These are phyloP conservation scores for Synanceia verrucosa DNA, from an alignment of 2,797 vertebrate species.

Conservation along the genomic window DNA sequence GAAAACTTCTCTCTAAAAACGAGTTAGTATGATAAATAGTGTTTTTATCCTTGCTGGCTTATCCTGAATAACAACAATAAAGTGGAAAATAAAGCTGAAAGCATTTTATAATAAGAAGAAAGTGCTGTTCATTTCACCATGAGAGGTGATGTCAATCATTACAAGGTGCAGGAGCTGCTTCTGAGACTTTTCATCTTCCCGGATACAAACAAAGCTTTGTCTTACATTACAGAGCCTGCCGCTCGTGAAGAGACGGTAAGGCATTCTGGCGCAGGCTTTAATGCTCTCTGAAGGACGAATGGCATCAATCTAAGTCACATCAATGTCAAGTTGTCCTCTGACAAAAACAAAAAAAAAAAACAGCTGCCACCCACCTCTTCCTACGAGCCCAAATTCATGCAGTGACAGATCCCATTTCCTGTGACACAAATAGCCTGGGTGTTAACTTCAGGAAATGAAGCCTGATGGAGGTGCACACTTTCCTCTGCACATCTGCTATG, in stretches of 20 bases:
- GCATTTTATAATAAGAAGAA: conserved; percentile 11
- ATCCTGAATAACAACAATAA: conserved; percentile 9
- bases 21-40: conserved; percentile 5
- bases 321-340: conserved; percentile 28
- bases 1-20: not conserved
- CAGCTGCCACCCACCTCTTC: conserved; percentile 15
- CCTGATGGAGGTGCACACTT: conserved; percentile 4
- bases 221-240: conserved; percentile 20
- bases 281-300: conserved; percentile 29
- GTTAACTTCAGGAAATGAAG: conserved; percentile 22
- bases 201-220: conserved; percentile 38
- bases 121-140: not conserved
- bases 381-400: conserved; percentile 6
- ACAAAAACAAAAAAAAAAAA: conserved; percentile 31
- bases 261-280: conserved; percentile 2
- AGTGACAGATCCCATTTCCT: conserved; percentile 36
- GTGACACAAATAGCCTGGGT: conserved; percentile 22
- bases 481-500: conserved; percentile 1
- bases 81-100: conserved; percentile 6
- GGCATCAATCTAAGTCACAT: conserved; percentile 53
- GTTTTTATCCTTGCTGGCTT: not conserved
- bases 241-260: not conserved
- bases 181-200: conserved; percentile 10
- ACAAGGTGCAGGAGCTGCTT: not conserved
- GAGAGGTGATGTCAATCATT: conserved; percentile 29